These are phyloP conservation scores for Craterocephalus amniculus DNA, from an alignment of 2,797 vertebrate species.

Conservation along the genomic window DNA sequence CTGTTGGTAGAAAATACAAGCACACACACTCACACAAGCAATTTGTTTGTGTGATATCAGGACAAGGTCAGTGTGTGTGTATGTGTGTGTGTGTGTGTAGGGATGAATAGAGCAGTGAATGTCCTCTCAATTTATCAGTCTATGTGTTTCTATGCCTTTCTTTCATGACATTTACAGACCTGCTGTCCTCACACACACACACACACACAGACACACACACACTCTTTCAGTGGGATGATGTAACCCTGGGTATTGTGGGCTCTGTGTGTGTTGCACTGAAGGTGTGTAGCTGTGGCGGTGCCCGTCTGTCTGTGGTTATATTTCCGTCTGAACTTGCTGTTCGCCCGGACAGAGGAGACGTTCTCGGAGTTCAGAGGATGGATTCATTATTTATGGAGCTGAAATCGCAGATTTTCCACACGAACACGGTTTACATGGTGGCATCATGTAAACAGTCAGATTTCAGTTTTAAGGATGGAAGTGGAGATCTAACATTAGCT, in stretches of 20 bases:
- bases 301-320: conserved; percentile 40
- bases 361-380: conserved; percentile 29
- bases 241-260: conserved; percentile 11
- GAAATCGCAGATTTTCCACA: not conserved
- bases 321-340: conserved; percentile 21
- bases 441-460: not conserved
- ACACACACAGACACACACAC: not conserved
- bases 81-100: not conserved
- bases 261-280: conserved; percentile 13
- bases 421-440: not conserved
- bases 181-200: conserved; percentile 2
- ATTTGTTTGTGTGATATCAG: conserved; percentile 48
- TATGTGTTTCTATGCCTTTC: not conserved
- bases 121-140: not conserved
- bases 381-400: conserved; percentile 1
- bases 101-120: conserved; percentile 22
- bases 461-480: not conserved
- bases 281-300: conserved; percentile 26
- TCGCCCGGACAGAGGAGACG: conserved; percentile 15
- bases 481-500: not conserved
- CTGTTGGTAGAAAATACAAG: no score
- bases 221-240: not conserved
- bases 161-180: conserved; percentile 43
- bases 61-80: conserved; percentile 44
- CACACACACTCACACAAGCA: conserved; percentile 3